phyloP scores from a whole-genome alignment of 2,797 vertebrate species.

The Anabas testudineus region DNA sequence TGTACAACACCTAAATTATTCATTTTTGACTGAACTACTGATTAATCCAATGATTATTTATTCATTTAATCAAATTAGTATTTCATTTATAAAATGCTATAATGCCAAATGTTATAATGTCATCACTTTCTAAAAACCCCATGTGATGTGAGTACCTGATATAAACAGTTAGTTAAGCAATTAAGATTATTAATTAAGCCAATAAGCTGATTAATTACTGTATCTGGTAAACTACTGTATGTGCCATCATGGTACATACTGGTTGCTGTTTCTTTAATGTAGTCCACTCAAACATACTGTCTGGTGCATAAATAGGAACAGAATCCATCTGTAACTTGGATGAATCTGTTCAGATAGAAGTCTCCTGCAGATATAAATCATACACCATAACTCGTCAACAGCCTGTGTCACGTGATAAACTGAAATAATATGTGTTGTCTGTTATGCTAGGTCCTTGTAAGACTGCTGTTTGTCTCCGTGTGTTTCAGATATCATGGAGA shows the following conservation, averaged over 20 bases:
- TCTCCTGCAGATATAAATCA: constrained; percentile 1
- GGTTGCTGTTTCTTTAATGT: not conserved
- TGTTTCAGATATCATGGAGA: constrained; percentile 86
- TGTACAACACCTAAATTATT: not conserved
- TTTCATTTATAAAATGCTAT: too few relatives aligned
- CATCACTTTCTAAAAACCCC: not conserved
- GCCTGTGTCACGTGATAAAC: constrained; percentile 10
- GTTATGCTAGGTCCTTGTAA: constrained; percentile 5
- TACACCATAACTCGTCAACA: constrained; percentile 2
- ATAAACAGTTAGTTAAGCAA: too few relatives aligned
- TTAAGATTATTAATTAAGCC: too few relatives aligned
- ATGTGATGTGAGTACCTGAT: not conserved
- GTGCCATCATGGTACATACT: too few relatives aligned
- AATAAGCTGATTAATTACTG: too few relatives aligned
- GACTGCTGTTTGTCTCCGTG: constrained; percentile 33
- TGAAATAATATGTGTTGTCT: constrained; percentile 40
- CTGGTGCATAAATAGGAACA: constrained; percentile 4
- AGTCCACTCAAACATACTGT: not conserved
- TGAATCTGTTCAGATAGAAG: constrained; percentile 20
- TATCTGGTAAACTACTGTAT: too few relatives aligned
- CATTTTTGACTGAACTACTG: too few relatives aligned
- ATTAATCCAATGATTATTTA: too few relatives aligned
- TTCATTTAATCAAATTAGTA: too few relatives aligned
- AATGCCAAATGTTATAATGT: not conserved
- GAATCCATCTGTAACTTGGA: constrained; percentile 26